Evolutionary conservation across 2,113 vertebrate species (phyloP).

Genomic region (Lonchura striata): DNA sequence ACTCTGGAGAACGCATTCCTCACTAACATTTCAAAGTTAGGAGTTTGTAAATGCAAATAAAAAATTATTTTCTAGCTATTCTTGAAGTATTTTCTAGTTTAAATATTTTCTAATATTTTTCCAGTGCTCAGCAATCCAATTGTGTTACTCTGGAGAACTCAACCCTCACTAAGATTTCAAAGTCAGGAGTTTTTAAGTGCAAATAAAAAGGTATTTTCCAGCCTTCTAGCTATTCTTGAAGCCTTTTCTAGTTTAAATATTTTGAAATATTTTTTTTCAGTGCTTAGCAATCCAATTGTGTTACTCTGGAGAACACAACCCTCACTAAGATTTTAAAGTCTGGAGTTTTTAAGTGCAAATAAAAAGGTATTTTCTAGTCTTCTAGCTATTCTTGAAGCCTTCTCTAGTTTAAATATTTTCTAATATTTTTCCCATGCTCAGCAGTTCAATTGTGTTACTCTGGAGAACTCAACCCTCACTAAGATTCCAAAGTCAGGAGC

Average conservation of each 20-base stretch:
- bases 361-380: too few species aligned
- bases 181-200: too few species aligned
- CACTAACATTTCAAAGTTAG: not conserved
- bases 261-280: too few species aligned
- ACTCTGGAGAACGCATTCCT: not conserved
- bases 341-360: too few species aligned
- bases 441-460: not conserved
- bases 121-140: not conserved
- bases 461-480: not conserved
- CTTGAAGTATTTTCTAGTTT: not conserved
- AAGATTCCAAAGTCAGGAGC: not conserved
- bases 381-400: not conserved
- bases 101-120: not conserved
- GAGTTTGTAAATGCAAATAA: not conserved
- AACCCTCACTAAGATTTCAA: too few species aligned
- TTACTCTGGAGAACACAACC: too few species aligned
- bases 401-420: not conserved
- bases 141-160: not conserved
- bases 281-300: too few species aligned
- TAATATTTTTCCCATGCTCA: not conserved
- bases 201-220: not conserved
- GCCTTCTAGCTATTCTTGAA: too few species aligned
- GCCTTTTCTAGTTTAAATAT: too few species aligned
- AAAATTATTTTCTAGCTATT: not conserved
- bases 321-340: too few species aligned